These are phyloP conservation scores for Alouatta palliata DNA, from an alignment of 2,113 vertebrate genomes.

Conservation along the genomic window DNA sequence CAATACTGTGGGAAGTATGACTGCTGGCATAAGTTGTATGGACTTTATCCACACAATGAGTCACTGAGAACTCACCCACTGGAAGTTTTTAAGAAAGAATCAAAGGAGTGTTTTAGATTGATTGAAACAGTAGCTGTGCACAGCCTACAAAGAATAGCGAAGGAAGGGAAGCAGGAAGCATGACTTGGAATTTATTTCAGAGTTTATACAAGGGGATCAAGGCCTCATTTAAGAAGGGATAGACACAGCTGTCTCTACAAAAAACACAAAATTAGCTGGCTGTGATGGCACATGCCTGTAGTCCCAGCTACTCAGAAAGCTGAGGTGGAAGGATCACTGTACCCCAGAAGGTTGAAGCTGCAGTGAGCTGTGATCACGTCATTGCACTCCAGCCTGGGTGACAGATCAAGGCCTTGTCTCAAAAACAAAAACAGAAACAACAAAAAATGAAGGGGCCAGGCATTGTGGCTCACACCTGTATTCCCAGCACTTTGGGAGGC, in stretches of 20 bases:
- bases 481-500: too few species aligned
- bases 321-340: too few species aligned
- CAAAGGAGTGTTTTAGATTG: neutral
- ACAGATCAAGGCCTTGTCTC: too few species aligned
- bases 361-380: too few species aligned
- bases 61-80: neutral
- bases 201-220: neutral
- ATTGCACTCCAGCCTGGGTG: too few species aligned
- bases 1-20: neutral
- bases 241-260: neutral
- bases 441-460: too few species aligned
- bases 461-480: too few species aligned
- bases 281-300: too few species aligned
- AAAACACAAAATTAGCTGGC: too few species aligned
- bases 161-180: neutral
- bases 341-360: too few species aligned
- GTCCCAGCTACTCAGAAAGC: too few species aligned
- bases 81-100: neutral
- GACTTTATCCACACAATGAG: neutral
- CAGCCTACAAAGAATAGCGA: neutral
- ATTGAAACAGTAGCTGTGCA: neutral
- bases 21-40: neutral
- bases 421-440: too few species aligned
- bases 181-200: slow-evolving; percentile 6
- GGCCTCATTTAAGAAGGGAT: neutral